These are phyloP conservation scores for Drosophila phalerata DNA, from an alignment of 2,888 invertebrate species.

Conservation along the genomic window DNA sequence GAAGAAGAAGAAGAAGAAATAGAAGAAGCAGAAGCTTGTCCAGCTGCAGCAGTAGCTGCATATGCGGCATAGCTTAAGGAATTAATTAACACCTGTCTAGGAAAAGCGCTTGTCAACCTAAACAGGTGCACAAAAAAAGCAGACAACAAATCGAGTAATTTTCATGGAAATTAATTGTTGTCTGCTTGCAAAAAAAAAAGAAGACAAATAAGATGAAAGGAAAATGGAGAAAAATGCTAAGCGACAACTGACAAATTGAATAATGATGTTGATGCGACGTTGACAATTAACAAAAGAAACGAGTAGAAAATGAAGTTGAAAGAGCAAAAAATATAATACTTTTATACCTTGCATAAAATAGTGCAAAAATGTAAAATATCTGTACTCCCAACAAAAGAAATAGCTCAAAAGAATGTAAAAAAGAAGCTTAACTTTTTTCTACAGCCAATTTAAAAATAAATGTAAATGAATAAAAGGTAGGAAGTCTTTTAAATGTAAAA, in stretches of 20 bases:
- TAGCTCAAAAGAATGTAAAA: background rate
- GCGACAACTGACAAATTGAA: slow-evolving; percentile 45
- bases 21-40: background rate
- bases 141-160: slow-evolving; percentile 65
- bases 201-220: background rate
- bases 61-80: slow-evolving; percentile 51
- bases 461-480: background rate
- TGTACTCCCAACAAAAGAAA: background rate
- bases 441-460: background rate
- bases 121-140: slow-evolving; percentile 29
- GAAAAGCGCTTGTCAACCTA: slow-evolving; percentile 43
- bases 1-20: background rate
- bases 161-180: slow-evolving; percentile 71
- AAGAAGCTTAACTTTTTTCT: background rate
- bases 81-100: slow-evolving; percentile 64
- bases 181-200: slow-evolving; percentile 15
- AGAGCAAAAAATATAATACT: background rate
- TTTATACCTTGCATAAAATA: slow-evolving; percentile 29
- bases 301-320: background rate
- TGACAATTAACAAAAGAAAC: slow-evolving; percentile 22
- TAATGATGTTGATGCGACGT: slow-evolving; percentile 44
- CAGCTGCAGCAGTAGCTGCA: slow-evolving; percentile 23
- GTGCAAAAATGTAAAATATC: background rate
- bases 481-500: background rate
- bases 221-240: slow-evolving; percentile 20